Evolutionary conservation across 2,113 vertebrate genomes (phyloP).

Genomic region (Thunnus maccoyii): DNA sequence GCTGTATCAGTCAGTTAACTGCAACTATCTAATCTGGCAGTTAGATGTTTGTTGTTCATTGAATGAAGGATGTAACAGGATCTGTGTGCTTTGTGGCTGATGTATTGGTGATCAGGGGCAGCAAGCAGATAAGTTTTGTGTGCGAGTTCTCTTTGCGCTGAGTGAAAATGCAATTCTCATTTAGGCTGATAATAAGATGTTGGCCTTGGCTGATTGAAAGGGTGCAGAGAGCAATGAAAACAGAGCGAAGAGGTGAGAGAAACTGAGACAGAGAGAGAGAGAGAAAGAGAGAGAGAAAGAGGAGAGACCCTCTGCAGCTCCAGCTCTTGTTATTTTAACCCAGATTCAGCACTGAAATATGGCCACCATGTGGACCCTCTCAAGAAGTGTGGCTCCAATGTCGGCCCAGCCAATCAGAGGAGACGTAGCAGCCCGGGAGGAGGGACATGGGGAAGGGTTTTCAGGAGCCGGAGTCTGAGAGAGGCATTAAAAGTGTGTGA

Average conservation of each 20-base stretch:
- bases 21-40: conserved; percentile 8
- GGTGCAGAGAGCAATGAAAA: conserved; percentile 43
- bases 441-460: conserved; percentile 53
- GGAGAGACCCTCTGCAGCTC: conserved; percentile 49
- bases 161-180: conserved; percentile 20
- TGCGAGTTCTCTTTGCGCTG: too few relatives aligned
- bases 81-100: conserved; percentile 30
- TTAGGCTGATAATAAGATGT: conserved; percentile 35
- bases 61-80: conserved; percentile 3
- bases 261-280: conserved; percentile 30
- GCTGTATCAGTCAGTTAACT: conserved; percentile 42
- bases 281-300: conserved; percentile 16
- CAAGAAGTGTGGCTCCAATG: conserved; percentile 61
- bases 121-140: not conserved
- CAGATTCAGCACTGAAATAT: conserved; percentile 78
- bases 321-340: conserved; percentile 82
- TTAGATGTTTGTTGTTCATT: conserved; percentile 15
- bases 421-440: conserved; percentile 34
- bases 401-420: conserved; percentile 64
- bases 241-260: conserved; percentile 54
- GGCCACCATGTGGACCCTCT: conserved; percentile 79
- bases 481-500: conserved; percentile 59
- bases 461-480: conserved; percentile 35
- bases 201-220: conserved; percentile 49
- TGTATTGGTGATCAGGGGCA: not conserved